Evolutionary conservation across 2,113 vertebrate species (phyloP).

Genomic region (Verasper variegatus): DNA sequence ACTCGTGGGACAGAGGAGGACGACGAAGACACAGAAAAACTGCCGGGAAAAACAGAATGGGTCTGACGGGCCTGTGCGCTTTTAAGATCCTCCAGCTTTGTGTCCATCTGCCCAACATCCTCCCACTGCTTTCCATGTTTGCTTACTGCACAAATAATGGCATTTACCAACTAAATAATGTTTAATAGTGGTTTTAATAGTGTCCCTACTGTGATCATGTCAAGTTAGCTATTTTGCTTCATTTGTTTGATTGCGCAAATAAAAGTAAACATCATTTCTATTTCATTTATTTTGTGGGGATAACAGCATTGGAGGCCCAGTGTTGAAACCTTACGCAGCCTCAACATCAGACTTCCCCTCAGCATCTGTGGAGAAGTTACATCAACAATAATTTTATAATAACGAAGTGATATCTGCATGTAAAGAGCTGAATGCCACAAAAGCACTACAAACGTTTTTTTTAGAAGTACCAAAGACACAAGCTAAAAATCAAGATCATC

Average conservation of each 20-base stretch:
- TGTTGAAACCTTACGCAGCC: neutral
- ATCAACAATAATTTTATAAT: too few relatives aligned
- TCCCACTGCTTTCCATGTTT: neutral
- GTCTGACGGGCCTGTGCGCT: slow-evolving; percentile 25
- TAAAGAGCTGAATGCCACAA: too few relatives aligned
- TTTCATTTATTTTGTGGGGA: too few relatives aligned
- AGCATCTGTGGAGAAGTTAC: neutral
- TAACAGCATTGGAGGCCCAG: too few relatives aligned
- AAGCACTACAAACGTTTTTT: too few relatives aligned
- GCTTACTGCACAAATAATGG: neutral
- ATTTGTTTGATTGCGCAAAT: neutral
- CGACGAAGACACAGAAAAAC: slow-evolving; percentile 46
- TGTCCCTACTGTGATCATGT: neutral
- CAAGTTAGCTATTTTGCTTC: neutral
- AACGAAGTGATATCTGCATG: too few relatives aligned
- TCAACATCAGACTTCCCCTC: neutral
- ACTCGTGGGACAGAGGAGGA: slow-evolving; percentile 33
- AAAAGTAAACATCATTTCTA: neutral
- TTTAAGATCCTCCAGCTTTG: too few relatives aligned
- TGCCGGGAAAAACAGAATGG: slow-evolving; percentile 67
- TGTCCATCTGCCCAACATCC: neutral
- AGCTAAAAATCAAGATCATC: too few relatives aligned
- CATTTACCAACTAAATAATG: neutral
- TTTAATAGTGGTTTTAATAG: neutral
- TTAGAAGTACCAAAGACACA: too few relatives aligned